A percentile compares a stretch with the other conserved stretches of the same genome.
Conservation (phyloP, 2,888 invertebrate genomes). For the Papilio protenor region DNA sequence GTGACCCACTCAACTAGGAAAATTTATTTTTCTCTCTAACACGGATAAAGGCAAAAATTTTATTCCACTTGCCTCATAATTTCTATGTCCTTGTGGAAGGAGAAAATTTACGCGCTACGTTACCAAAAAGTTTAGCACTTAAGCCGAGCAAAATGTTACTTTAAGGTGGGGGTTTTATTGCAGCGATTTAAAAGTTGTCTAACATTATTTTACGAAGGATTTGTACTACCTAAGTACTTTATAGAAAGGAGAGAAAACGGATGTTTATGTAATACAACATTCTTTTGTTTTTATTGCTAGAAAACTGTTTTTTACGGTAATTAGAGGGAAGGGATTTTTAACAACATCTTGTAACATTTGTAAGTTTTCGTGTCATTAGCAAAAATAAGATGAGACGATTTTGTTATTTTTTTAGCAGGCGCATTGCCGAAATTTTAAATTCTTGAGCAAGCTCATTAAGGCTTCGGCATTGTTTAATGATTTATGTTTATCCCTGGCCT, state of each 20-base stretch:
- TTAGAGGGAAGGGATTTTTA: neutral
- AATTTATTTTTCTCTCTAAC: slow-evolving; percentile 11
- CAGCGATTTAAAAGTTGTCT: slow-evolving; percentile 8
- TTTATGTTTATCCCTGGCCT: neutral
- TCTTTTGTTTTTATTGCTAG: neutral
- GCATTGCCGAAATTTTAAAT: slow-evolving; percentile 3
- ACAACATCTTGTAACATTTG: neutral
- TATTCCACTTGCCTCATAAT: slow-evolving; percentile 8
- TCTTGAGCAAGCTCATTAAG: slow-evolving; percentile 4
- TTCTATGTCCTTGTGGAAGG: slow-evolving; percentile 8
- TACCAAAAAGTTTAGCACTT: neutral
- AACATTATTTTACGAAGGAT: neutral
- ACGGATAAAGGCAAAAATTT: slow-evolving; percentile 14
- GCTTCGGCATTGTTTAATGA: slow-evolving; percentile 9
- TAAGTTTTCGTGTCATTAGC: neutral
- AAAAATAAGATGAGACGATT: neutral
- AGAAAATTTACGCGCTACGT: neutral
- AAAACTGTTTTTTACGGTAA: neutral
- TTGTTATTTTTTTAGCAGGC: neutral
- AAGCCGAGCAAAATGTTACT: slow-evolving; percentile 8
- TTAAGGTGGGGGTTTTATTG: slow-evolving; percentile 6
- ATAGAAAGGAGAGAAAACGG: too few relatives aligned
- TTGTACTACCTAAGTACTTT: neutral
- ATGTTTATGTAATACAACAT: neutral
- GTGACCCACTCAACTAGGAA: neutral